These are phyloP conservation scores for Clarias macrocephalus DNA, from an alignment of 2,113 vertebrate species.

Conservation along the genomic window DNA sequence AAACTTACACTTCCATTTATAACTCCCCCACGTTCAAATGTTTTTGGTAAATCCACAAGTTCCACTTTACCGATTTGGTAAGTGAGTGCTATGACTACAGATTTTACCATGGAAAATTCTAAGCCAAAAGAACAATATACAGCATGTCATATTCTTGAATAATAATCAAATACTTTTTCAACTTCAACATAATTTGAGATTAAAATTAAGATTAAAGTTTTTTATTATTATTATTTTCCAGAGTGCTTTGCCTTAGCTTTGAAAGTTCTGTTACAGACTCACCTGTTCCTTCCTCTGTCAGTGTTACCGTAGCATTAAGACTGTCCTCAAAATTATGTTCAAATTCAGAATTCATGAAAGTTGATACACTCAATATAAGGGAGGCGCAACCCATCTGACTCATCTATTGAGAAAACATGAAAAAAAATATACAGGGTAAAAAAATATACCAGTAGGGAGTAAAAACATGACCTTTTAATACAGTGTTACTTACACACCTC, in stretches of 20 bases:
- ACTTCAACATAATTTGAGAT: not conserved
- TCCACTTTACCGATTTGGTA: slow-evolving; percentile 62
- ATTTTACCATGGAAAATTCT: slow-evolving; percentile 17
- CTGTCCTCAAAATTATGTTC: not conserved
- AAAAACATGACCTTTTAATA: not conserved
- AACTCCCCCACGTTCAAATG: slow-evolving; percentile 53
- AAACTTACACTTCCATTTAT: slow-evolving; percentile 65
- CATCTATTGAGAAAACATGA: not conserved
- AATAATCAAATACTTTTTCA: accelerated
- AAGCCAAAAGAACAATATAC: slow-evolving; percentile 38
- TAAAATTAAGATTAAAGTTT: not conserved
- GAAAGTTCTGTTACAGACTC: slow-evolving; percentile 5
- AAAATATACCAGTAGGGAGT: not conserved
- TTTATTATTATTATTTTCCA: not conserved
- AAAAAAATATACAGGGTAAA: not conserved
- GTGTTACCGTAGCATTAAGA: slow-evolving; percentile 4
- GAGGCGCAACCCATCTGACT: slow-evolving; percentile 3
- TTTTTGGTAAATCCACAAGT: slow-evolving; percentile 62
- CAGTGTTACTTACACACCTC: not conserved
- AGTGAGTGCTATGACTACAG: not conserved
- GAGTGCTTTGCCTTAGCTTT: not conserved
- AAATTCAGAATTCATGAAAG: slow-evolving; percentile 48
- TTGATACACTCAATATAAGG: slow-evolving; percentile 13
- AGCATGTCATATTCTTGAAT: not conserved
- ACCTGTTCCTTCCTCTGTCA: slow-evolving; percentile 70